phyloP scores from a whole-genome alignment of 2,888 invertebrate genomes.

The Tiliacea citrago region DNA sequence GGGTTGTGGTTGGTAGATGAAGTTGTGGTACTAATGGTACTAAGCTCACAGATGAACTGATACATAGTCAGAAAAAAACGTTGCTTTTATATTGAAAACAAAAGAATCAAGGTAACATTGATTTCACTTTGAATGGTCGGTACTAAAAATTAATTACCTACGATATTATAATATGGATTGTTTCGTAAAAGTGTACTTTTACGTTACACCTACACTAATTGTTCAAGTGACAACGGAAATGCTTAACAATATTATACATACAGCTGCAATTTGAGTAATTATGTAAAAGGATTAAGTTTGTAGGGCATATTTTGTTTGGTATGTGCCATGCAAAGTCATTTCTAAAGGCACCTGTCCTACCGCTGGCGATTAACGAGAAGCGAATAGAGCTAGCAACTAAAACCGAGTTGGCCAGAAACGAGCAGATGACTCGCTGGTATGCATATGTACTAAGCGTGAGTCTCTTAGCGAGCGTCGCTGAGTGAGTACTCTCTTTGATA shows the following conservation, averaged over 20 bases:
- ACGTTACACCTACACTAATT: constrained; percentile 56
- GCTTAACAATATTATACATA: constrained; percentile 16
- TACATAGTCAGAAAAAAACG: constrained; percentile 55
- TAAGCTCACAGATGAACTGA: constrained; percentile 51
- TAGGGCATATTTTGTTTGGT: background rate
- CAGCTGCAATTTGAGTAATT: background rate
- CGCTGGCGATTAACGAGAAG: background rate
- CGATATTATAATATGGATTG: constrained; percentile 39
- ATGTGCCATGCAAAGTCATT: background rate
- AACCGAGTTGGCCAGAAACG: background rate
- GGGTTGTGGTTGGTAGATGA: background rate
- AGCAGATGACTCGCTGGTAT: no score
- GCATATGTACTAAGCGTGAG: background rate
- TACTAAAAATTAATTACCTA: constrained; percentile 54
- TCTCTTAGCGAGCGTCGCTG: background rate
- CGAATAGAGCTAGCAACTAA: background rate
- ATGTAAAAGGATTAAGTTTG: background rate
- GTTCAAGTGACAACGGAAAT: constrained; percentile 44
- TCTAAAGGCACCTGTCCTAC: background rate
- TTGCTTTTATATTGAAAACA: constrained; percentile 55
- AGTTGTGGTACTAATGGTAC: constrained; percentile 14
- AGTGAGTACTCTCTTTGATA: background rate
- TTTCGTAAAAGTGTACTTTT: constrained; percentile 58
- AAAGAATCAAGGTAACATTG: constrained; percentile 52
- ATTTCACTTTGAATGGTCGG: constrained; percentile 53